Conservation (phyloP, 2,888 invertebrate genomes). For the Gibbula magus region DNA sequence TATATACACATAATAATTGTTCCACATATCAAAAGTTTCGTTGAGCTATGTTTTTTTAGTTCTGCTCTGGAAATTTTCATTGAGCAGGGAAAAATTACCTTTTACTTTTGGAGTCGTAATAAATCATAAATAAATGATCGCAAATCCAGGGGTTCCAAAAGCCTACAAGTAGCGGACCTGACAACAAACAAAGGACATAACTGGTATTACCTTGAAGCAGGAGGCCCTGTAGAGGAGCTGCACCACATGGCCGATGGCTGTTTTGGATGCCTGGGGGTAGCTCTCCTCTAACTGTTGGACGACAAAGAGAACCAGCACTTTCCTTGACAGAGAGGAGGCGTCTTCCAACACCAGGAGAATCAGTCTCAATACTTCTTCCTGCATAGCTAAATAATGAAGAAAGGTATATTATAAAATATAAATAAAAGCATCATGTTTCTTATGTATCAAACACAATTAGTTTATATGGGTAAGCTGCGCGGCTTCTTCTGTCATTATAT, state of each 20-base stretch:
- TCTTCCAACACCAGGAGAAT: constrained; percentile 95
- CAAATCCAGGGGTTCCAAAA: no score
- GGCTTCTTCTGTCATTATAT: no score
- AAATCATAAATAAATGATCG: no score
- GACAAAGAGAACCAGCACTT: constrained; percentile 94
- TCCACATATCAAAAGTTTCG: no score
- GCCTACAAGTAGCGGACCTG: not conserved
- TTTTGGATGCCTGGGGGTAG: constrained; percentile 95
- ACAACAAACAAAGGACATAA: not conserved
- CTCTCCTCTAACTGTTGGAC: constrained; percentile 90
- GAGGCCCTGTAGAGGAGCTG: constrained; percentile 97
- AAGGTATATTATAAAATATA: not conserved
- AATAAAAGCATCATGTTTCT: not conserved
- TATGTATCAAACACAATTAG: not conserved
- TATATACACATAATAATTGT: not conserved
- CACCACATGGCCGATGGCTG: constrained; percentile 98
- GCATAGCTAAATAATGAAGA: constrained; percentile 84
- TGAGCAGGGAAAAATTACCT: no score
- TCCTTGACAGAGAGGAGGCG: constrained; percentile 89
- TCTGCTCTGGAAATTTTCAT: no score
- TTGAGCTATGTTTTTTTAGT: no score
- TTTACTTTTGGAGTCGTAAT: no score
- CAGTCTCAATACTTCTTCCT: constrained; percentile 95
- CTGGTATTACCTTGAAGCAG: constrained; percentile 89
- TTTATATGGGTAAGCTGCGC: no score